These are phyloP conservation scores for Drosophila eugracilis DNA, from an alignment of 1,140 invertebrate genomes.

Conservation along the genomic window DNA sequence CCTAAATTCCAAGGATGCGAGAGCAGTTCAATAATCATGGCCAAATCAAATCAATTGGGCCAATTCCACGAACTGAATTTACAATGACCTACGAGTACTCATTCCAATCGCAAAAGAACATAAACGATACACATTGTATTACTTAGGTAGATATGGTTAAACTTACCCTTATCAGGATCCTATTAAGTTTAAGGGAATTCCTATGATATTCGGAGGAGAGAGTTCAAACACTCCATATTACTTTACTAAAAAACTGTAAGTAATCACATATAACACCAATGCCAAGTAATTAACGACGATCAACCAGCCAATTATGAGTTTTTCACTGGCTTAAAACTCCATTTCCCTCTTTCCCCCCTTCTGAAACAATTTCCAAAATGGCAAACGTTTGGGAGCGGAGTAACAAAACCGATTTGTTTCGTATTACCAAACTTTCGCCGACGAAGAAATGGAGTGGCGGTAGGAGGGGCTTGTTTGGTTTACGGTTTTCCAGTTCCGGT, in stretches of 20 bases:
- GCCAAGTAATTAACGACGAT: background rate
- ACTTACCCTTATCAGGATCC: slow-evolving; percentile 7
- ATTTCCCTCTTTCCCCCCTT: too few relatives aligned
- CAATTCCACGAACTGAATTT: slow-evolving; percentile 27
- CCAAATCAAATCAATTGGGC: slow-evolving; percentile 38
- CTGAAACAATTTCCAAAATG: slow-evolving; percentile 40
- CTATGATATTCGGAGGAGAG: slow-evolving; percentile 4
- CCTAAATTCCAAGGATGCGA: slow-evolving; percentile 5
- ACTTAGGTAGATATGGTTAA: slow-evolving; percentile 31
- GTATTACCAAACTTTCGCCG: slow-evolving; percentile 57
- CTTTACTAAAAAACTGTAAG: too few relatives aligned
- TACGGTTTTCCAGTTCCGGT: slow-evolving; percentile 14
- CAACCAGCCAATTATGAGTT: slow-evolving; percentile 36
- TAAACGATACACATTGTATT: slow-evolving; percentile 46
- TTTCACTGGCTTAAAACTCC: slow-evolving; percentile 10
- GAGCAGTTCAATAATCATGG: slow-evolving; percentile 38
- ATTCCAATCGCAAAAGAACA: background rate
- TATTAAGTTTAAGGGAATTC: slow-evolving; percentile 12
- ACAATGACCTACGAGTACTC: slow-evolving; percentile 37
- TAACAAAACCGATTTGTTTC: slow-evolving; percentile 72
- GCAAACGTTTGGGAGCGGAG: slow-evolving; percentile 23
- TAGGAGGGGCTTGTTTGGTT: background rate
- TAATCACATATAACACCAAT: background rate
- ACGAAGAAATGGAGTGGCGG: background rate
- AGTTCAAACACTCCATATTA: too few relatives aligned